Evolutionary conservation across 2,113 vertebrate genomes (phyloP).

Genomic region (Ailuropoda melanoleuca): DNA sequence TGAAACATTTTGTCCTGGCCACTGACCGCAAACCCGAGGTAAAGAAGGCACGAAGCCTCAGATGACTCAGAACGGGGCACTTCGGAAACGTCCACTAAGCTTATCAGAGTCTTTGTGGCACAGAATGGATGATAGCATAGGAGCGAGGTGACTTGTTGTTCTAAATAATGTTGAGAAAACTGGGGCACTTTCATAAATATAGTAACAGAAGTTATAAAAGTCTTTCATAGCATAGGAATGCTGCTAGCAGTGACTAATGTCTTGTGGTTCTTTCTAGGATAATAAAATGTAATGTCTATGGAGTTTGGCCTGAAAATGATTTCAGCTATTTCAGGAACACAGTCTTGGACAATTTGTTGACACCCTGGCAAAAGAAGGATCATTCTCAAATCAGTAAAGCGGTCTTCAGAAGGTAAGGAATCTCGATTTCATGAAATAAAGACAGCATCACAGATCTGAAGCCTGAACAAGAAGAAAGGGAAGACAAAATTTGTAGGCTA

Average conservation of each 20-base stretch:
- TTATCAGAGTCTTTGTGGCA: background rate
- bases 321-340: slow-evolving; percentile 48
- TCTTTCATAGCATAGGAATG: slow-evolving; percentile 45
- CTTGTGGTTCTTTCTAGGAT: slow-evolving; percentile 68
- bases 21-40: background rate
- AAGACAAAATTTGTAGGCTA: background rate
- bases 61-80: background rate
- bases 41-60: background rate
- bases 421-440: background rate
- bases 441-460: background rate
- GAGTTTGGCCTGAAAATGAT: slow-evolving; percentile 40
- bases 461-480: background rate
- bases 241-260: slow-evolving; percentile 43
- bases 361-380: background rate
- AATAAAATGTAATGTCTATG: slow-evolving; percentile 64
- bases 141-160: background rate
- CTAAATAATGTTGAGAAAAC: background rate
- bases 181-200: background rate
- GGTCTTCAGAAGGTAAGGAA: background rate
- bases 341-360: slow-evolving; percentile 22
- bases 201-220: slow-evolving; percentile 40
- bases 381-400: background rate
- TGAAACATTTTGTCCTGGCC: background rate
- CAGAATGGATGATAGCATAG: background rate
- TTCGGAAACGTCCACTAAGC: background rate